A percentile compares a stretch with the other conserved stretches of the same genome.
Conservation (phyloP, 92 coral and sea anemone genomes). For the Blastomussa wellsi region DNA sequence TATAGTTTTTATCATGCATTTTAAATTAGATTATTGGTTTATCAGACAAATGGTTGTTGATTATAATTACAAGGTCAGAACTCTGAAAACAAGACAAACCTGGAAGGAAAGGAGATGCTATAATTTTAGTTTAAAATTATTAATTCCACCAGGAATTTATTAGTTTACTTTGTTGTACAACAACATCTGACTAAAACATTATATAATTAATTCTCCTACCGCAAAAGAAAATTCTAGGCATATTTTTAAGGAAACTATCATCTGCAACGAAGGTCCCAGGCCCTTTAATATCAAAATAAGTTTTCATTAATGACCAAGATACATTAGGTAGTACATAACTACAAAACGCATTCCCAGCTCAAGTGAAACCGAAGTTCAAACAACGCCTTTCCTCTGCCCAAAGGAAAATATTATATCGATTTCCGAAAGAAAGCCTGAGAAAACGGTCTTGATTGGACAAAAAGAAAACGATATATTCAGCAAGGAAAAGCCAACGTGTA, state of each 20-base stretch:
- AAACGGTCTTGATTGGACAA: not conserved
- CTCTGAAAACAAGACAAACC: not conserved
- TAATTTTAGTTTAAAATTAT: not conserved
- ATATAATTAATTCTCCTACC: not conserved
- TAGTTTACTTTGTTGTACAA: not conserved
- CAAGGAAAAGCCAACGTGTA: constrained; percentile 3
- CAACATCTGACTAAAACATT: not conserved
- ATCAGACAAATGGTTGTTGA: not conserved
- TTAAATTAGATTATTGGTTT: not conserved
- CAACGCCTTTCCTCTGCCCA: constrained; percentile 4
- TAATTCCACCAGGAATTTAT: not conserved
- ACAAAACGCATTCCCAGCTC: not conserved
- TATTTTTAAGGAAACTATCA: not conserved
- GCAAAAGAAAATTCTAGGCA: not conserved
- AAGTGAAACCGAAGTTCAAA: not conserved
- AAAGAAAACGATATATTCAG: constrained; percentile 16
- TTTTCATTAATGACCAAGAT: not conserved
- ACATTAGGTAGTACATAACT: not conserved
- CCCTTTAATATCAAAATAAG: not conserved
- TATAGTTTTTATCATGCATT: not conserved
- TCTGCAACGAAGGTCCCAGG: not conserved
- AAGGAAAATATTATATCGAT: not conserved
- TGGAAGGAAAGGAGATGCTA: not conserved
- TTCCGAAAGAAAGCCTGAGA: not conserved
- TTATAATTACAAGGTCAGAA: not conserved